A percentile compares a stretch with the other conserved stretches of the same genome.
These are phyloP conservation scores for Meloidogyne chitwoodi DNA, from an alignment of 1,140 invertebrate genomes.

Conservation along the genomic window DNA sequence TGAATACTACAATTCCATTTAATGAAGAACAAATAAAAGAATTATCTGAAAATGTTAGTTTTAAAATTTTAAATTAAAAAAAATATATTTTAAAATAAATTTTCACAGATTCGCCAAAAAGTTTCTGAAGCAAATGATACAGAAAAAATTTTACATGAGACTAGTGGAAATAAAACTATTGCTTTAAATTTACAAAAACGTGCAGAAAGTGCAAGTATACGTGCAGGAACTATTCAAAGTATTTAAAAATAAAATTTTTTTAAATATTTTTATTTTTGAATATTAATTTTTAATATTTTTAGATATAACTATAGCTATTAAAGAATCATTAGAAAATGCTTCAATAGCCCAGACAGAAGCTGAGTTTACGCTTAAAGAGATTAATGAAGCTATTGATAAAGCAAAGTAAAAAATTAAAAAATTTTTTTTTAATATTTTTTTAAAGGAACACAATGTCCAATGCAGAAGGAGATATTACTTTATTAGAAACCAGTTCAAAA, in stretches of 20 bases:
- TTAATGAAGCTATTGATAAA: conserved; percentile 33
- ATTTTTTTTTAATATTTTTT: conserved; percentile 1
- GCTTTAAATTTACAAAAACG: conserved; percentile 46
- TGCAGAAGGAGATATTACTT: conserved; percentile 31
- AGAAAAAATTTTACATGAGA: conserved; percentile 55
- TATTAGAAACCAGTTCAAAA: conserved; percentile 26
- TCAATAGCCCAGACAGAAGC: conserved; percentile 35
- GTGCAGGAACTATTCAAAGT: conserved; percentile 42
- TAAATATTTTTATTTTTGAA: too few species aligned
- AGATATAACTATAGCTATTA: conserved; percentile 35
- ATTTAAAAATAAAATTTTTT: neutral
- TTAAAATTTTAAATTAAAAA: neutral
- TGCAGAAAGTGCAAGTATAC: conserved; percentile 40
- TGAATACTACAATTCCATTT: conserved; percentile 53
- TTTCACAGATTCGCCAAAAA: conserved; percentile 50
- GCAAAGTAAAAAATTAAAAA: conserved; percentile 13
- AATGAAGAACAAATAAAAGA: conserved; percentile 53
- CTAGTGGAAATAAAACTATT: conserved; percentile 49
- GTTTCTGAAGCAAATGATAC: conserved; percentile 57
- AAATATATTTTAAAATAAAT: neutral
- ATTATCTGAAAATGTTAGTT: conserved; percentile 42
- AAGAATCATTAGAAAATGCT: conserved; percentile 38
- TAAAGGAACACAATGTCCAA: conserved; percentile 13
- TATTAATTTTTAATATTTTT: neutral
- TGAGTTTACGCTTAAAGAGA: conserved; percentile 26